Evolutionary conservation across 2,888 invertebrate genomes (phyloP), one percentile per base, ranked within the genome.

Genomic region (Candidula unifasciata): DNA sequence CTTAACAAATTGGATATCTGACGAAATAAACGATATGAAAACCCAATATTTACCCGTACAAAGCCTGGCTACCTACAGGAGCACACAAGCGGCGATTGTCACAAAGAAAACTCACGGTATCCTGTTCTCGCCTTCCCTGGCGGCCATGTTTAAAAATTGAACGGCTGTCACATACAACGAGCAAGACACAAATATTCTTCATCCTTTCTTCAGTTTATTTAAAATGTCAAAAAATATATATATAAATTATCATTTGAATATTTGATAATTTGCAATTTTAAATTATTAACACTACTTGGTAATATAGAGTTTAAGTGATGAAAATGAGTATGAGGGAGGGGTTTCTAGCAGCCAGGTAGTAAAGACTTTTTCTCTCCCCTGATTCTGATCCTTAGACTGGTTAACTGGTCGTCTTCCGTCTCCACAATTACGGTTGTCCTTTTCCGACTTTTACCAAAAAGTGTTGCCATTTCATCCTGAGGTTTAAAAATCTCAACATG

Each of bases 61-160:
- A 64, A 10, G 64, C 64, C 27, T 64, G 13, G 27, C n/a, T 64
- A 64, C 6, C n/a, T 64, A 16, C 68, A 24, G 6, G 30, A 16
- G 27, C 27, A 27, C 27, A 33, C 27, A 8, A 24, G 33, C 68
- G 30, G 30, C 16, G 68, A 27, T 27, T n/a, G 21, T 33, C 68
- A 33, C 68, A 69, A 69, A 69, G 16, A 69, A 16, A 69, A 69
- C 21, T 33, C 68, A 69, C 3, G 8, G n/a, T 27, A 27, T 60
- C 44, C 35, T 37, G 13, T 33, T 60, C 24, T 64, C 78, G 33
- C 37, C n/a, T 64, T 30, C n/a, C 21, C 78, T 64, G 80, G 37
- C 80, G 44, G 80, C 80, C 80, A 80, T 80, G 68, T 80, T 80
- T 79, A 64, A n/a, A 44, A 80, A 78, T 30, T 33, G 54, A 54